A percentile compares a stretch with the other conserved stretches of the same genome.
Evolutionary conservation across 2,113 vertebrate species (phyloP).

Genomic region (Phalacrocorax aristotelis): DNA sequence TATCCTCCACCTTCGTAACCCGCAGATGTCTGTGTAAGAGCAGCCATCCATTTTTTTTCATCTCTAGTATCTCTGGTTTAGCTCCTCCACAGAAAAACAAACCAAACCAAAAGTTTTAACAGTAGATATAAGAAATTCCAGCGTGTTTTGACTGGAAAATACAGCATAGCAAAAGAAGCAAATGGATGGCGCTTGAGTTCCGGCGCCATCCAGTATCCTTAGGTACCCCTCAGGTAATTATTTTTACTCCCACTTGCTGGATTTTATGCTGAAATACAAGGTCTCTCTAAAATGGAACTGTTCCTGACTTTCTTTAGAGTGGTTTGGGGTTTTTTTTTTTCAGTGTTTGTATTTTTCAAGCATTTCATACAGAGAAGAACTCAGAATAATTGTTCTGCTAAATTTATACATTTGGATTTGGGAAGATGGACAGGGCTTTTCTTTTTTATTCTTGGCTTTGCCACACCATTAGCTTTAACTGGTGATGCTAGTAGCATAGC

Average conservation of each 20-base stretch:
- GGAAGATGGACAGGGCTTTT: neutral
- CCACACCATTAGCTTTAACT: neutral
- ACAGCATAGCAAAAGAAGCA: fast-evolving
- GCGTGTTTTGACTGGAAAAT: neutral
- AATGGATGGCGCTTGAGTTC: neutral
- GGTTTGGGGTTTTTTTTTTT: fast-evolving
- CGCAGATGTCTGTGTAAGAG: neutral
- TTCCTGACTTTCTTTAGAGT: neutral
- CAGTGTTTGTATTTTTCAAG: neutral
- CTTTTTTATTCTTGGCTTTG: neutral
- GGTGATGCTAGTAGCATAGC: neutral
- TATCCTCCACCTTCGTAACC: neutral
- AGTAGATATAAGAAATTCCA: neutral
- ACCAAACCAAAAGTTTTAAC: neutral
- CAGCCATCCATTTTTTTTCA: neutral
- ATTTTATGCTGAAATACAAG: neutral
- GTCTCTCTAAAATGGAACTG: neutral
- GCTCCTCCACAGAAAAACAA: neutral
- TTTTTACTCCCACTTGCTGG: neutral
- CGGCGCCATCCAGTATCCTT: neutral
- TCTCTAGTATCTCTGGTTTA: neutral
- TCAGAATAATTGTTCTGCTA: neutral
- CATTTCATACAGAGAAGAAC: neutral
- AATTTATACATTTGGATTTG: neutral
- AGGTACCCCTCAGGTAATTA: no score